phyloP scores from a whole-genome alignment of 2,113 vertebrate genomes.

The Ursus arctos region DNA sequence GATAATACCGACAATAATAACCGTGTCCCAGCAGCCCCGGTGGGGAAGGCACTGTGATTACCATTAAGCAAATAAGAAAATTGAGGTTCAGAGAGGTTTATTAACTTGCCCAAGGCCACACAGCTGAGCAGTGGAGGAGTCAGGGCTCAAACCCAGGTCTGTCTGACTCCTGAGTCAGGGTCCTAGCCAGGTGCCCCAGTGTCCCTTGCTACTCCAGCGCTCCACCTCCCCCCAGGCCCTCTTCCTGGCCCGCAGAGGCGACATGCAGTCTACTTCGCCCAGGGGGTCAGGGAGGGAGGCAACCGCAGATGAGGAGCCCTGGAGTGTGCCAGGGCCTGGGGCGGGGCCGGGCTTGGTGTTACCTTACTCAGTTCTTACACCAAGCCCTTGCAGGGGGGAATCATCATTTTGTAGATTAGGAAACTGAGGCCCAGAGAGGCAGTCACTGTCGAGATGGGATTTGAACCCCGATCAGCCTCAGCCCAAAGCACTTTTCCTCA shows the following conservation, averaged over 20 bases:
- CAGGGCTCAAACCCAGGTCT: background rate
- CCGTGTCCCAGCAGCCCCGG: fast-evolving
- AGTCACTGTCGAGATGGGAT: background rate
- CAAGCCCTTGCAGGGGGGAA: background rate
- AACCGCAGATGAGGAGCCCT: background rate
- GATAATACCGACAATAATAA: no score
- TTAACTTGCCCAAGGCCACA: slow-evolving; percentile 11
- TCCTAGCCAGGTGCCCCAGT: no score
- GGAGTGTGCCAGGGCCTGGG: background rate
- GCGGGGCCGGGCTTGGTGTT: fast-evolving
- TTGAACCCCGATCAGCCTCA: background rate
- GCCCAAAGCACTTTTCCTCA: background rate
- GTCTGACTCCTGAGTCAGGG: background rate
- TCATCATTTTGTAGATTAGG: background rate
- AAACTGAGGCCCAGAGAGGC: background rate
- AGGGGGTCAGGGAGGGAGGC: background rate
- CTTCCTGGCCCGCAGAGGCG: background rate
- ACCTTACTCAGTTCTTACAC: background rate
- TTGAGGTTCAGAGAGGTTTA: background rate
- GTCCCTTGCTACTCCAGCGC: fast-evolving
- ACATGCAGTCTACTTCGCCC: background rate
- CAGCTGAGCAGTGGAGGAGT: background rate
- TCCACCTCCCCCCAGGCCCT: background rate
- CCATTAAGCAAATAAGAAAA: background rate
- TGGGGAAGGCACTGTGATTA: background rate